Base-by-base conservation (phyloP, 2,797 vertebrate species). In the Channa striata region DNA sequence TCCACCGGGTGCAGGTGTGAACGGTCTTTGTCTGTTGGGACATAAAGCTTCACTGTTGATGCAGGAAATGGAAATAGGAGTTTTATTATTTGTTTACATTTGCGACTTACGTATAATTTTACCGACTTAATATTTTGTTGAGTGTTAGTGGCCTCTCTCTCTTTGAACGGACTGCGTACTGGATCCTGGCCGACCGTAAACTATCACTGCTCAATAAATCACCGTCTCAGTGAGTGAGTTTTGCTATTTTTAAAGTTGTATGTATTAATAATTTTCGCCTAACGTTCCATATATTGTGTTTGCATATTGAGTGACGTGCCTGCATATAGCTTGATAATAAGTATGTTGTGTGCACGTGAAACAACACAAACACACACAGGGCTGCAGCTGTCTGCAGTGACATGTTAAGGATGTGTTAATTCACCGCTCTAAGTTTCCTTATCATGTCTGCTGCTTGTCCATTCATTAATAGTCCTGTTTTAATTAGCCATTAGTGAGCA, bases 401-500 rank as follows among this genome's bases (percentile, higher is more conserved):
- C 89, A 90, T 42, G 60, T 77, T 85, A 70, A 78, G 85, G 83
- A 90, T 84, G 85, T 86, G 81, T 90, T 92, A 82, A 91, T 93
- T 92, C 82, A 78, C 63, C 81, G 80, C 52, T 84, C 74, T 65
- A 87, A 79, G 71, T 87, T 90, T 89, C 81, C 91, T 92, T 94
- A 93, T 94, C 92, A 49, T 87, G 83, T 90, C 79, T 65, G 68
- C 81, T 68, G 85, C 90, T 82, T 81, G 88, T 86, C 79, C 88
- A 81, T 91, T 93, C 92, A 93, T 93, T 94, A 93, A 92, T 90
- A 85, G 91, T 82, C 80, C 80, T 87, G 84, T 93, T 94, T 94
- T 95, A 95, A 95, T 94, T 94, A 94, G 92, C 87, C 83, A 93
- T 95, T 95, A 94, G 91, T 81, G 87, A 93, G 92, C 92, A 92